These are phyloP conservation scores for Antechinus flavipes DNA, from an alignment of 2,113 vertebrate species.

Conservation along the genomic window DNA sequence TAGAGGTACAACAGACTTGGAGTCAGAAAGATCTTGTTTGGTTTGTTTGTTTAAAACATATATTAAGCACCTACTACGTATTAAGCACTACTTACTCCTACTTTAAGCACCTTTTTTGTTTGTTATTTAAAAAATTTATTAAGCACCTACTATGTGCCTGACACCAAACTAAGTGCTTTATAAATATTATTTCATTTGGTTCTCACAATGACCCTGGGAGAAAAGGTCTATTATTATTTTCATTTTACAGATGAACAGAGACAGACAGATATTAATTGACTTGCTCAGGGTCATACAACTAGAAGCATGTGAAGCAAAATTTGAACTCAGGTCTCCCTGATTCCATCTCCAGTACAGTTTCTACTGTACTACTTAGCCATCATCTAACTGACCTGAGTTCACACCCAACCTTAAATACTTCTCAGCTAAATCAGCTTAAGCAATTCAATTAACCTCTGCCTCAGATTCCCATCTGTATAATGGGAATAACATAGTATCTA, in stretches of 20 bases:
- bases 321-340: background rate
- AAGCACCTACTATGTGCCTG: background rate
- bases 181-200: background rate
- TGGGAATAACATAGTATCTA: background rate
- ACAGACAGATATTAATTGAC: background rate
- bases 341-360: background rate
- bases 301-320: background rate
- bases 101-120: too few relatives aligned
- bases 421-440: background rate
- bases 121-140: background rate
- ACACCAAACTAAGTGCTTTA: background rate
- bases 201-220: background rate
- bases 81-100: too few relatives aligned
- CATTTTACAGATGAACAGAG: background rate
- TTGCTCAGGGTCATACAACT: background rate
- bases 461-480: background rate
- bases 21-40: background rate
- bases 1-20: background rate
- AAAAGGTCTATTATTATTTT: background rate
- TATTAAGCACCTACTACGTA: background rate
- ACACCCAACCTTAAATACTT: background rate
- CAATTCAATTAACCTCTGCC: background rate
- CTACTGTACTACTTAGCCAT: background rate
- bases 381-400: background rate
- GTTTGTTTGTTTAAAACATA: background rate